These are phyloP conservation scores for Teleogryllus occipitalis DNA, from an alignment of 1,140 invertebrate genomes.

Conservation along the genomic window DNA sequence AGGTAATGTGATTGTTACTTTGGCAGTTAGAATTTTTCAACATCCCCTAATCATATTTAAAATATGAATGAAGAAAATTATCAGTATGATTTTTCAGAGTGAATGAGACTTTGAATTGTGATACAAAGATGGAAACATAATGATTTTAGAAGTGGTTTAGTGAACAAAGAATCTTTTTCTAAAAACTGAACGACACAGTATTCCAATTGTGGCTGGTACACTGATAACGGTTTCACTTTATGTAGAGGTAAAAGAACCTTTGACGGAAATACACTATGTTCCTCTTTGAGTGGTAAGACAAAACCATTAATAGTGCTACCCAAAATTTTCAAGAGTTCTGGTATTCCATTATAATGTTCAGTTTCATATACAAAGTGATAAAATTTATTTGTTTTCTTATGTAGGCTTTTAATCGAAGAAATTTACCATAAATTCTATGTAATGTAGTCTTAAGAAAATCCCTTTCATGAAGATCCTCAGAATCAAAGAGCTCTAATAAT, in stretches of 20 bases:
- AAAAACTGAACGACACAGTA: conserved; percentile 98
- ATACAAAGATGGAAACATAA: conserved; percentile 95
- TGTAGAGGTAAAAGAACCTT: conserved; percentile 89
- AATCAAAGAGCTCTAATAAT: conserved; percentile 93
- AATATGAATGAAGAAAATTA: too few species aligned
- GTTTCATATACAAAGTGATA: conserved; percentile 99
- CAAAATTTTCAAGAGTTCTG: conserved; percentile 94
- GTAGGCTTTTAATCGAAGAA: conserved; percentile 88
- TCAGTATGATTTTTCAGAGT: too few species aligned
- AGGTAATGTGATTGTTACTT: too few species aligned
- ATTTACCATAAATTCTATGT: conserved; percentile 98
- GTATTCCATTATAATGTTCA: conserved; percentile 97
- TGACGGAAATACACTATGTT: conserved; percentile 87
- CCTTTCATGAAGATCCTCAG: conserved; percentile 92
- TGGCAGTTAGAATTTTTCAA: too few species aligned
- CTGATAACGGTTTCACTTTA: conserved; percentile 90
- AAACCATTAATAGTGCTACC: conserved; percentile 98
- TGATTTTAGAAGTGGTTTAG: conserved; percentile 85
- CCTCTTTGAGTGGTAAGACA: conserved; percentile 87
- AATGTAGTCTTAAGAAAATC: conserved; percentile 96
- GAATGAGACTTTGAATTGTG: conserved; percentile 94
- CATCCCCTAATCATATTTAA: too few species aligned
- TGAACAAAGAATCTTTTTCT: conserved; percentile 89
- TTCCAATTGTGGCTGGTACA: conserved; percentile 94
- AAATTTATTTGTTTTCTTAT: conserved; percentile 99